phyloP scores from a whole-genome alignment of 2,797 vertebrate genomes.

The Eptatretus atami region DNA sequence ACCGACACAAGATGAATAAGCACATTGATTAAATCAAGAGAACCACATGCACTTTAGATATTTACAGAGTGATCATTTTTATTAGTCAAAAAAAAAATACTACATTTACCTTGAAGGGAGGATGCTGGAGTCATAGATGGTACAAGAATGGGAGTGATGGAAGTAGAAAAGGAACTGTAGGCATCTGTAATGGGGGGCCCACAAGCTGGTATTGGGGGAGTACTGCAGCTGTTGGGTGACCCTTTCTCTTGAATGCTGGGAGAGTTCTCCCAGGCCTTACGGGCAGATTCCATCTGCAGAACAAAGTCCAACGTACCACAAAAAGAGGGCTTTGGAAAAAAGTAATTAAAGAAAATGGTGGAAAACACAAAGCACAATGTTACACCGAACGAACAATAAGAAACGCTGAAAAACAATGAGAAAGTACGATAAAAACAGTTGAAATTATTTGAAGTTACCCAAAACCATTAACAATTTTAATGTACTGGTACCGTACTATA shows the following conservation, averaged over 20 bases:
- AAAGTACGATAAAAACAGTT: too few relatives aligned
- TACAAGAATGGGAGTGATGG: conserved; percentile 74
- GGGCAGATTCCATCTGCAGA: conserved; percentile 78
- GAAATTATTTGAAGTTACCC: too few relatives aligned
- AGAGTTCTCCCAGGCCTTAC: conserved; percentile 96
- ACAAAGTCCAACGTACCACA: neutral
- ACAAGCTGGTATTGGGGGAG: conserved; percentile 33
- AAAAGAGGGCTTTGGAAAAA: neutral
- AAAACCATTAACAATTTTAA: too few relatives aligned
- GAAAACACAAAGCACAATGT: neutral
- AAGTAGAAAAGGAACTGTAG: conserved; percentile 71
- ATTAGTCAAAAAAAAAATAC: neutral
- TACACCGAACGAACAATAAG: neutral
- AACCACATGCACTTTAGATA: too few relatives aligned
- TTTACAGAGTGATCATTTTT: too few relatives aligned
- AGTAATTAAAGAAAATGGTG: neutral
- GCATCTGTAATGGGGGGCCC: conserved; percentile 23
- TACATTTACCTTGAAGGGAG: conserved; percentile 41
- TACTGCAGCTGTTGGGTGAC: conserved; percentile 50
- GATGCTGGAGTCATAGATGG: conserved; percentile 88
- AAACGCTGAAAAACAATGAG: too few relatives aligned
- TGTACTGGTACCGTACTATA: too few relatives aligned
- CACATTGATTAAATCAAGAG: too few relatives aligned
- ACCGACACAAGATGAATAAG: too few relatives aligned
- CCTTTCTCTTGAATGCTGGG: conserved; percentile 62